Base-by-base conservation (phyloP, 1,140 invertebrate species). In the Charaxes varanes region DNA sequence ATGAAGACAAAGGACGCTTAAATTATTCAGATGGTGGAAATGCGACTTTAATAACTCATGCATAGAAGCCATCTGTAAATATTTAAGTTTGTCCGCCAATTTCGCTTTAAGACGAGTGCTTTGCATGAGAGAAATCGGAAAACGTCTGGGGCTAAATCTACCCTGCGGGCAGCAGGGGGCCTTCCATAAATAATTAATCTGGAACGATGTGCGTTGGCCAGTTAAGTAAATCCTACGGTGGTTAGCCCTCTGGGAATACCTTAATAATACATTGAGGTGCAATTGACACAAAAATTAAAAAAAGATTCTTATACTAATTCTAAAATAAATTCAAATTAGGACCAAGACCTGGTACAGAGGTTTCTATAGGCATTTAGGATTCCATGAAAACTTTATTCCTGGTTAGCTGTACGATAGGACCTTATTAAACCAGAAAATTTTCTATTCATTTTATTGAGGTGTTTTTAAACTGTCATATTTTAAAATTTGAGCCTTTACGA, bases 161-260 rank as follows among this genome's bases (percentile, higher is more conserved):
- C 65, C 72, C 62, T 62, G 40, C 43, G 63, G 62, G 44, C 60
- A 62, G 51, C 40, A 36, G 53, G 58, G 71, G 67, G 61, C 50
- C 48, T 58, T 47, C 58, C 67, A 72, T 82, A 79, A 79, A 82
- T 82, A 82, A 79, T 78, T 79, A 79, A 82, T 82, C 78, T 78
- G 61, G 58, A 62, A 27, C 69, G 63, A 68, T 77, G 67, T 76
- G 62, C 70, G 67, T 62, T 58, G 54, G 58, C 43, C 53, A 69
- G 68, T 78, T 78, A 66, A 62, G 53, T 74, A 74, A 79, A 79
- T 78, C 73, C 68, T 62, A 34, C 47, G 47, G 53, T 47, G 66
- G 65, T 64, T 64, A 56, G 54, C 49, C 48, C 51, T 45, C 59
- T 42, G 41, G 56, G 42, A n/a, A 31, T 31, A 31, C 28, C 28